Percentiles rank a stretch among this genome's conserved stretches.
These are phyloP conservation scores for Pterois miles DNA, from an alignment of 2,797 vertebrate species.

Conservation along the genomic window DNA sequence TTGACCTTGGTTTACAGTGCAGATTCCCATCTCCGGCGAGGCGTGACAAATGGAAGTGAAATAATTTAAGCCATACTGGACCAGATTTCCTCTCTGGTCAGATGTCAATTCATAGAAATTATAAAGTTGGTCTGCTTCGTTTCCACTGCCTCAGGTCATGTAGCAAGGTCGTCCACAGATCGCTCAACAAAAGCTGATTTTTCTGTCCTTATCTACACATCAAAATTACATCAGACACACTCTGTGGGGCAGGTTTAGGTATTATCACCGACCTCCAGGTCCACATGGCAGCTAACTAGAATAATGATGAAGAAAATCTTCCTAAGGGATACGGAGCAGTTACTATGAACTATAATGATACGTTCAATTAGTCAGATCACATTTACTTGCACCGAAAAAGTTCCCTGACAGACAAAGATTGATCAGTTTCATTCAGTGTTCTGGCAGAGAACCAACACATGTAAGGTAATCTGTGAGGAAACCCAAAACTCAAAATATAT, in stretches of 20 bases:
- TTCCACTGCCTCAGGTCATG: constrained; percentile 75
- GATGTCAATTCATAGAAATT: constrained; percentile 74
- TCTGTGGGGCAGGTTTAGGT: constrained; percentile 46
- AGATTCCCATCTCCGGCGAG: constrained; percentile 63
- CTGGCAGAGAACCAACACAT: constrained; percentile 53
- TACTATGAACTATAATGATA: constrained; percentile 12
- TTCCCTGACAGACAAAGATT: constrained; percentile 17
- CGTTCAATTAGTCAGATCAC: constrained; percentile 22
- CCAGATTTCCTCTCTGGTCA: constrained; percentile 72
- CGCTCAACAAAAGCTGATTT: constrained; percentile 34
- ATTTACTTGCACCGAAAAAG: constrained; percentile 8
- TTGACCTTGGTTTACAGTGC: constrained; percentile 66
- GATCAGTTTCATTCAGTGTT: constrained; percentile 31
- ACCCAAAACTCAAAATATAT: constrained; percentile 68
- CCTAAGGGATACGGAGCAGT: constrained; percentile 6
- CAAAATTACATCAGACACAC: constrained; percentile 68
- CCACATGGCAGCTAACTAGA: constrained; percentile 19
- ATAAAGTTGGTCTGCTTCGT: constrained; percentile 70
- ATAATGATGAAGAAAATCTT: no score
- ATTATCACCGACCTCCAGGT: constrained; percentile 39
- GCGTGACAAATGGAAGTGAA: constrained; percentile 76
- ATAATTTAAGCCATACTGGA: constrained; percentile 70
- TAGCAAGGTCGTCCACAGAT: constrained; percentile 44
- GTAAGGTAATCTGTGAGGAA: constrained; percentile 67
- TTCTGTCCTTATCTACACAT: constrained; percentile 52